Percentiles rank a stretch among this genome's conserved stretches.
Evolutionary conservation across 2,113 vertebrate genomes (phyloP).

Genomic region (Bos javanicus): DNA sequence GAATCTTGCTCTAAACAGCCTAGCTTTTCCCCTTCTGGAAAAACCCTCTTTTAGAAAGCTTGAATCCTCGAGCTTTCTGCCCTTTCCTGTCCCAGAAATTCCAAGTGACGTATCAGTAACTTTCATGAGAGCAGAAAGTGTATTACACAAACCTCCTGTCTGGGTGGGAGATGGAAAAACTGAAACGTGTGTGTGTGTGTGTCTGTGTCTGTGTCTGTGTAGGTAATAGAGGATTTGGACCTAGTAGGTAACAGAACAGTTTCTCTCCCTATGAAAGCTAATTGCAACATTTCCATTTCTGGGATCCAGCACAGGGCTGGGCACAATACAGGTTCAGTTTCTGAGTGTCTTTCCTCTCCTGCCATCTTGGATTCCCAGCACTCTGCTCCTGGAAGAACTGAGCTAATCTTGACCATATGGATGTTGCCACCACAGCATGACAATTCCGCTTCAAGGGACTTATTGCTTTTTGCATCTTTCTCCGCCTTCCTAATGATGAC

Average conservation of each 20-base stretch:
- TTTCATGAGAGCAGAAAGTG: not conserved
- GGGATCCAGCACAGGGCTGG: not conserved
- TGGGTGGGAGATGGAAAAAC: not conserved
- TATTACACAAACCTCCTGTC: not conserved
- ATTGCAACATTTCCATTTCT: not conserved
- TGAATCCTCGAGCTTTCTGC: not conserved
- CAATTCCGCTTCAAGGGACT: slow-evolving; percentile 60
- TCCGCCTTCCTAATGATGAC: slow-evolving; percentile 27
- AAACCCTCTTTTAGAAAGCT: not conserved
- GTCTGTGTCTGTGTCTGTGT: not conserved
- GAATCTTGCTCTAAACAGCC: not conserved
- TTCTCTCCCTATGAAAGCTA: not conserved
- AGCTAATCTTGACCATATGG: slow-evolving; percentile 47
- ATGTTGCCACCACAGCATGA: slow-evolving; percentile 66
- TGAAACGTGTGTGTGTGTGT: not conserved
- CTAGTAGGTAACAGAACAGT: not conserved
- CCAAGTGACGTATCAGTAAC: not conserved
- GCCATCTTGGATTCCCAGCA: not conserved
- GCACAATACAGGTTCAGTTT: not conserved
- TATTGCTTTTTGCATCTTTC: not conserved
- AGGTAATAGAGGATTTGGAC: not conserved
- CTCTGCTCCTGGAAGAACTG: slow-evolving; percentile 66
- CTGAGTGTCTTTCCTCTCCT: not conserved
- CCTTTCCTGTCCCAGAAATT: not conserved
- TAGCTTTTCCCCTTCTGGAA: not conserved